phyloP scores from a whole-genome alignment of 1,140 invertebrate species.

The Pectinophora gossypiella region DNA sequence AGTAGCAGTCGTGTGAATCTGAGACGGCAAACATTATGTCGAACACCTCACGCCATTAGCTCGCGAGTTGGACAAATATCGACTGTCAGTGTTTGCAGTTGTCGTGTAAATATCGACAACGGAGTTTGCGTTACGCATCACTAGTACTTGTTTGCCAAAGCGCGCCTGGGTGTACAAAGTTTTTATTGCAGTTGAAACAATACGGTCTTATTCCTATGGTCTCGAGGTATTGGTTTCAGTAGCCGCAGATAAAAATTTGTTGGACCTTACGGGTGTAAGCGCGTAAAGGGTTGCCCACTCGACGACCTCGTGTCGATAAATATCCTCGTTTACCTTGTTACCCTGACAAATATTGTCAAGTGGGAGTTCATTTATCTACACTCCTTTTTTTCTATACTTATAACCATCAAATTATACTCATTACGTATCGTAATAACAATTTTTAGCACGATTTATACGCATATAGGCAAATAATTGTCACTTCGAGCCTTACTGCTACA shows the following conservation, averaged over 20 bases:
- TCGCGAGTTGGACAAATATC: constrained; percentile 62
- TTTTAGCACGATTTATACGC: constrained; percentile 7
- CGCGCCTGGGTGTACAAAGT: constrained; percentile 23
- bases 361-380: constrained; percentile 41
- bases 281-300: constrained; percentile 66
- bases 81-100: constrained; percentile 64
- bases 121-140: constrained; percentile 73
- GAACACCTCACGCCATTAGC: constrained; percentile 60
- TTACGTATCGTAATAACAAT: neutral
- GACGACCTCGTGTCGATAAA: constrained; percentile 61
- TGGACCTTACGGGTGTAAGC: constrained; percentile 34
- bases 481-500: neutral
- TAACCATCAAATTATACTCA: neutral
- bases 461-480: neutral
- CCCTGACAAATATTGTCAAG: constrained; percentile 58
- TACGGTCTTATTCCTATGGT: neutral
- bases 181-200: neutral
- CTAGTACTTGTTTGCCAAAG: constrained; percentile 61
- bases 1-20: constrained; percentile 61
- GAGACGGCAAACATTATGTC: constrained; percentile 43
- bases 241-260: neutral
- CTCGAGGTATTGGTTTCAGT: neutral
- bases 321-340: constrained; percentile 61
- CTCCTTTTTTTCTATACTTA: constrained; percentile 20
- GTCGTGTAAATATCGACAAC: constrained; percentile 65